These are phyloP conservation scores for Nannospalax galili DNA, from an alignment of 2,113 vertebrate species.

Conservation along the genomic window DNA sequence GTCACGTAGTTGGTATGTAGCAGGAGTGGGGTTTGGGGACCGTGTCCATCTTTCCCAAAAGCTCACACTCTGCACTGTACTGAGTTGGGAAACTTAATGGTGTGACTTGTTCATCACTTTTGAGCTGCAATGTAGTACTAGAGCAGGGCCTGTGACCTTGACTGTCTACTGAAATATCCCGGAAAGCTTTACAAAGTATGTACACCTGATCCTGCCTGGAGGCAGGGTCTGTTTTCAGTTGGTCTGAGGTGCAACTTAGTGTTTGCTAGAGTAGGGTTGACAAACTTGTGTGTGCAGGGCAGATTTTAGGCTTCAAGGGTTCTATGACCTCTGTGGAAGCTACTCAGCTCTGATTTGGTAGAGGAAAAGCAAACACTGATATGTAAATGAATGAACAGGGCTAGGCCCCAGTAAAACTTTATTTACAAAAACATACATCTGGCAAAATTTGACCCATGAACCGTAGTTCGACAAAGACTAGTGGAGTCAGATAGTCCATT, in stretches of 20 bases:
- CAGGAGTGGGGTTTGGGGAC: not conserved
- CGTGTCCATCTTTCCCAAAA: not conserved
- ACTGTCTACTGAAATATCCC: not conserved
- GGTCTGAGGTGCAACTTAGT: not conserved
- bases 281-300: not conserved
- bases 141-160: not conserved
- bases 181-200: not conserved
- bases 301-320: not conserved
- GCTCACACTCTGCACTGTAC: not conserved
- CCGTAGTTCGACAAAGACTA: not conserved
- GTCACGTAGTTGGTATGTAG: not conserved
- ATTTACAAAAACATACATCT: slow-evolving; percentile 18
- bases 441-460: not conserved
- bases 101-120: not conserved
- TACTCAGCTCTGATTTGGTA: not conserved
- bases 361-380: not conserved
- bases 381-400: not conserved
- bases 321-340: slow-evolving; percentile 14
- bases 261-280: not conserved
- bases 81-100: not conserved
- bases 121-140: not conserved
- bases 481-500: not conserved
- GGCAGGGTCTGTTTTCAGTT: not conserved
- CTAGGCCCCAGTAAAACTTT: slow-evolving; percentile 34
- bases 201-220: not conserved